phyloP scores from a whole-genome alignment of 2,113 vertebrate genomes.

The Perognathus longimembris region DNA sequence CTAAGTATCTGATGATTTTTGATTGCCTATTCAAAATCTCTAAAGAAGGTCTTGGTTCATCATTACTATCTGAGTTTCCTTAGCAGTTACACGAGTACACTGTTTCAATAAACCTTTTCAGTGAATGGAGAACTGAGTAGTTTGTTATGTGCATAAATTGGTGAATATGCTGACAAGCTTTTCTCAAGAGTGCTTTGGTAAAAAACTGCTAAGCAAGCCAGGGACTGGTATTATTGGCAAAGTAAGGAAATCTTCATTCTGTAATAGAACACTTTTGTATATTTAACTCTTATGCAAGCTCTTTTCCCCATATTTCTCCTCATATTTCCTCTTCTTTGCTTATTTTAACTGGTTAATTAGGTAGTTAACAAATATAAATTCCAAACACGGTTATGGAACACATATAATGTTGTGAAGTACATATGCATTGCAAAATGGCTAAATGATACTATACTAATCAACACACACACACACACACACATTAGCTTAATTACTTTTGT shows the following conservation, averaged over 20 bases:
- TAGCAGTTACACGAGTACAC: background rate
- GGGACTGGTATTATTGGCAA: background rate
- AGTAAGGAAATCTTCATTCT: background rate
- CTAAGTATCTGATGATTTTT: conserved; percentile 14
- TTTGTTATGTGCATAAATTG: background rate
- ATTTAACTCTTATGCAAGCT: background rate
- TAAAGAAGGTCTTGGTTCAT: background rate
- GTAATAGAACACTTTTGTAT: background rate
- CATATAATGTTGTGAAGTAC: background rate
- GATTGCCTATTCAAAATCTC: conserved; percentile 15
- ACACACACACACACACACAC: background rate
- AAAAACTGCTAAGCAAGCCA: background rate
- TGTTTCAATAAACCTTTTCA: background rate
- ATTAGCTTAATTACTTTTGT: background rate
- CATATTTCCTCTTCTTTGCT: background rate
- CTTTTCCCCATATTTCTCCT: background rate
- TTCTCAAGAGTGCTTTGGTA: background rate
- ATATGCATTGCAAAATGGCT: background rate
- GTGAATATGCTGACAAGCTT: background rate
- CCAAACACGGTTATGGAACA: background rate
- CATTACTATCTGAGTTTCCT: background rate
- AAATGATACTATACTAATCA: background rate
- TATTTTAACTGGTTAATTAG: background rate
- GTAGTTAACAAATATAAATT: background rate
- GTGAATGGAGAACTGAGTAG: background rate